Conservation (phyloP, 1,140 invertebrate genomes). For the Papilio polyxenes region DNA sequence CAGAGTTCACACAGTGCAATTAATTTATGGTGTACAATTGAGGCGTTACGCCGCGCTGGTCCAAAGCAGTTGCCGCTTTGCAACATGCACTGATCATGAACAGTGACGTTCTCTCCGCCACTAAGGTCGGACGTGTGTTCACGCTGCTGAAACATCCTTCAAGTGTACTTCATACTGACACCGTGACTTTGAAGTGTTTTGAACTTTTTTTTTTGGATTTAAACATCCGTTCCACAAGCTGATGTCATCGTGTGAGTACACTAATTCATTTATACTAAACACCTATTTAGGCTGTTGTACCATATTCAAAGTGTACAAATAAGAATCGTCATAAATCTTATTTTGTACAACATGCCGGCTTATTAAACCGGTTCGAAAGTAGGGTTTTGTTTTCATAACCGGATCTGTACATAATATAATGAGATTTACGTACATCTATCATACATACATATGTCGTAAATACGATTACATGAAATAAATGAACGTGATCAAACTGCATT, state of each 20-base stretch:
- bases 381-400: conserved; percentile 64
- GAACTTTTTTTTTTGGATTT: conserved; percentile 41
- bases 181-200: conserved; percentile 48
- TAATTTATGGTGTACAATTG: conserved; percentile 14
- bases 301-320: not conserved
- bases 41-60: not conserved
- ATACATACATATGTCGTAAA: not conserved
- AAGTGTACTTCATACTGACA: conserved; percentile 45
- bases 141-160: conserved; percentile 6
- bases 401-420: conserved; percentile 55
- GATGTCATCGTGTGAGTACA: conserved; percentile 42
- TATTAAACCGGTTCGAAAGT: conserved; percentile 68
- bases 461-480: conserved; percentile 30
- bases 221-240: conserved; percentile 28
- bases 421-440: not conserved
- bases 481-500: not conserved
- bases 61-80: not conserved
- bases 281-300: not conserved
- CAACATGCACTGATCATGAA: conserved; percentile 38
- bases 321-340: conserved; percentile 29
- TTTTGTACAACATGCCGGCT: conserved; percentile 42
- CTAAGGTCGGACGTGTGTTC: conserved; percentile 53
- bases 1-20: conserved; percentile 10
- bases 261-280: not conserved
- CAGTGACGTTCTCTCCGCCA: conserved; percentile 58